A percentile compares a stretch with the other conserved stretches of the same genome.
phyloP scores from a whole-genome alignment of 2,113 vertebrate genomes.

The Corvus cornix region DNA sequence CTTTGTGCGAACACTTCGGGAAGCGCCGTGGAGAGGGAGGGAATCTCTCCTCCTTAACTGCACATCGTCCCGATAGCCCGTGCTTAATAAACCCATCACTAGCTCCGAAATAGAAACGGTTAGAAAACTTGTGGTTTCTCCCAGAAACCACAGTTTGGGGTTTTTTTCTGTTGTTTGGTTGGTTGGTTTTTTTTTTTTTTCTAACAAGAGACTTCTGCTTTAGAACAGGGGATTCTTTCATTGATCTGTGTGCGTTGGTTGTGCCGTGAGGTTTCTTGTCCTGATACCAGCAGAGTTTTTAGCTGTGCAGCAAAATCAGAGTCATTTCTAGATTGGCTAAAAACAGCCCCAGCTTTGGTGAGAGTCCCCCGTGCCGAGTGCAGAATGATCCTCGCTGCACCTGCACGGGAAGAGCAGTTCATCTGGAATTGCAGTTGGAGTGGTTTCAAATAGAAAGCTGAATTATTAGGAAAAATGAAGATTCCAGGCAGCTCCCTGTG shows the following conservation, averaged over 20 bases:
- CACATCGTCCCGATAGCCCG: background rate
- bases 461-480: background rate
- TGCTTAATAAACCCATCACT: rapidly evolving
- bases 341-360: background rate
- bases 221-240: background rate
- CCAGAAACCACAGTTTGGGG: background rate
- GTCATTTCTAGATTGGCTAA: background rate
- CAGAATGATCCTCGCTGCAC: background rate
- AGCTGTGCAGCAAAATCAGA: background rate
- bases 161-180: background rate
- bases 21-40: background rate
- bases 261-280: background rate
- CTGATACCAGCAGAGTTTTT: background rate
- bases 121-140: conserved; percentile 48
- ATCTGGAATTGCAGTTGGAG: background rate
- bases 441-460: background rate
- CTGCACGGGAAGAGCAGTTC: background rate
- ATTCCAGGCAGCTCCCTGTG: background rate
- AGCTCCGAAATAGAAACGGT: background rate
- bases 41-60: background rate
- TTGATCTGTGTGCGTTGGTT: background rate
- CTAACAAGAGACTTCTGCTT: conserved; percentile 35
- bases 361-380: background rate
- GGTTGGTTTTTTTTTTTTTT: background rate
- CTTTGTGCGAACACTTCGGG: background rate